Base-by-base conservation (phyloP, 92 coral and sea anemone species). In the Actinernus sp. region DNA sequence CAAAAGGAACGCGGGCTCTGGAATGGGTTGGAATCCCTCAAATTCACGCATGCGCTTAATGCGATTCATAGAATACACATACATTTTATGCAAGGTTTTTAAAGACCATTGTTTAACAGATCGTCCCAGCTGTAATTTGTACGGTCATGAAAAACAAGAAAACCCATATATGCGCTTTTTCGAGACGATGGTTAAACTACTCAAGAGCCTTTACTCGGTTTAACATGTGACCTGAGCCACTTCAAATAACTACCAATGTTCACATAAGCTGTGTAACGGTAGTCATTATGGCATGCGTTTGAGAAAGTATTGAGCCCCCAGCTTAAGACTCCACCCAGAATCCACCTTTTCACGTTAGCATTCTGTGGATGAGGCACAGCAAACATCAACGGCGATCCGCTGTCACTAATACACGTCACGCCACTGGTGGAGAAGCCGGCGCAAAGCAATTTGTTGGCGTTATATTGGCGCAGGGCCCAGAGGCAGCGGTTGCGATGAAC, bases 301-400 rank as follows among this genome's bases (percentile, higher is more conserved):
- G 73, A 39, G 26, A 86, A 68, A 37, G 83, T 63, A 38, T 73
- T 91, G 47, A 83, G 34, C 21, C 98, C 98, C 98, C 98, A 93
- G 71, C 98, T 93, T 62, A 79, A 57, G 32, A 93, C 71, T 0
- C 98, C 98, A 37, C 93, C 94, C 47, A 93, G 75, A 4, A 86
- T 74, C 91, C 86, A 76, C 60, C 83, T 84, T 40, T 59, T 71
- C 16, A 65, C 76, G 48, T 26, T 34, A 1, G 69, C 30, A 8
- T 55, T 70, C 49, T 71, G 85, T 44, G 57, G 55, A 41, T 53
- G 52, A 12, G 59, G 62, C 0, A 83, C 83, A 5, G 97, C 41
- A 36, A 93, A 93, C 97, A 93, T 81, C 29, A 93, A 68, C 4
- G 98, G 98, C 17, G 98, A 86, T 1, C 98, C 98, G 51, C 97